A percentile compares a stretch with the other conserved stretches of the same genome.
Evolutionary conservation across 2,113 vertebrate genomes (phyloP).

Genomic region (Fukomys damarensis): DNA sequence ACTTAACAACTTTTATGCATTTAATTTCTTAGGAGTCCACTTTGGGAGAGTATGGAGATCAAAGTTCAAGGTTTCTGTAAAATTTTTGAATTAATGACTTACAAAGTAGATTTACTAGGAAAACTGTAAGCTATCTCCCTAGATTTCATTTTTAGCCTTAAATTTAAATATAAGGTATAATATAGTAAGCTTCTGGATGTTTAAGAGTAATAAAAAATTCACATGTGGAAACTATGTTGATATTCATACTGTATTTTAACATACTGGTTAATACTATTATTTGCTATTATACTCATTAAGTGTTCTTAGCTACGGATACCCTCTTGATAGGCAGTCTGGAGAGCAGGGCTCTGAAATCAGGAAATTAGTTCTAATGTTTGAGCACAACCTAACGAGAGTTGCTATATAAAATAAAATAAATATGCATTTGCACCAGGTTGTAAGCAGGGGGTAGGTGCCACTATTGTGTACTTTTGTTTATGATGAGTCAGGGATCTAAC

Average conservation of each 20-base stretch:
- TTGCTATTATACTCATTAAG: not conserved
- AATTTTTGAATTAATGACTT: slow-evolving; percentile 16
- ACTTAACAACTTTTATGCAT: not conserved
- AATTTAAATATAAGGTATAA: not conserved
- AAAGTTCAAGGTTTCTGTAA: slow-evolving; percentile 25
- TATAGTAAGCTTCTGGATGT: not conserved
- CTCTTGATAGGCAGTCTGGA: not conserved
- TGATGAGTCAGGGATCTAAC: not conserved
- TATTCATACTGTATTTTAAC: not conserved
- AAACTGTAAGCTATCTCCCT: not conserved
- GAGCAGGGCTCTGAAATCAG: not conserved
- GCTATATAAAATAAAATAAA: not conserved
- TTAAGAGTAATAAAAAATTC: slow-evolving; percentile 29
- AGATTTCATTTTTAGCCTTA: slow-evolving; percentile 36
- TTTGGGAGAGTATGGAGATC: not conserved
- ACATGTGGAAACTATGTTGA: not conserved
- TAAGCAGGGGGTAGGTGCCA: not conserved
- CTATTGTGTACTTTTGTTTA: not conserved
- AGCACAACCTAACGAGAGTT: not conserved
- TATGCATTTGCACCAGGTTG: not conserved
- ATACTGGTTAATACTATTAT: not conserved
- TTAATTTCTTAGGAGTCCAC: slow-evolving; percentile 7
- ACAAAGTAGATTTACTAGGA: slow-evolving; percentile 35
- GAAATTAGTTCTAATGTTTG: not conserved
- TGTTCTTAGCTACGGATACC: not conserved